Conservation (phyloP, 2,888 invertebrate species). For the Torymus aiolomorphi region DNA sequence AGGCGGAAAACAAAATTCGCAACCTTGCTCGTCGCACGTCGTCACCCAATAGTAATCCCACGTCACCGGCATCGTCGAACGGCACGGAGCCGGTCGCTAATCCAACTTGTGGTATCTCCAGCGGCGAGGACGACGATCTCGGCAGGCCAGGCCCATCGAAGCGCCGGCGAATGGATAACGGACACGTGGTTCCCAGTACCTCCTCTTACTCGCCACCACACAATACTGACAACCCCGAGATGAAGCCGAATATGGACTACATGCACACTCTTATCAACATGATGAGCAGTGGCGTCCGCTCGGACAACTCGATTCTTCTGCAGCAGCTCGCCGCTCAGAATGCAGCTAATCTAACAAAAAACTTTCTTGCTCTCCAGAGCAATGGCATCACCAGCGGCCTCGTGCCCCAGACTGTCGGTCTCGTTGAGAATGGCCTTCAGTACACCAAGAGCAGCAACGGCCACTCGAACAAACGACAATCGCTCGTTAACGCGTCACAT, state of each 20-base stretch:
- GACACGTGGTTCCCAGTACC: too few species aligned
- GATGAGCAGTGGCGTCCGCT: slow-evolving; percentile 64
- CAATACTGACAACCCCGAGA: slow-evolving; percentile 29
- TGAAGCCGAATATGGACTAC: slow-evolving; percentile 63
- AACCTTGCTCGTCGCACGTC: too few species aligned
- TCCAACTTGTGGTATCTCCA: too few species aligned
- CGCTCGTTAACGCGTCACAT: slow-evolving; percentile 56
- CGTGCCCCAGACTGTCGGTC: slow-evolving; percentile 63
- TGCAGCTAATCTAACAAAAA: slow-evolving; percentile 63
- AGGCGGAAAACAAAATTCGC: too few species aligned
- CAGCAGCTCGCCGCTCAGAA: slow-evolving; percentile 63
- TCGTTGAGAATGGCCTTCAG: slow-evolving; percentile 71
- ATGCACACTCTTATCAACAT: slow-evolving; percentile 64
- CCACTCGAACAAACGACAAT: slow-evolving; percentile 57
- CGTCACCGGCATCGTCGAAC: too few species aligned
- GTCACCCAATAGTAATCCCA: too few species aligned
- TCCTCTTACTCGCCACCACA: too few species aligned
- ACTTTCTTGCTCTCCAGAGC: slow-evolving; percentile 61
- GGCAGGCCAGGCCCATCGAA: too few species aligned
- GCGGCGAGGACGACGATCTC: too few species aligned
- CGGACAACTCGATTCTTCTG: slow-evolving; percentile 64
- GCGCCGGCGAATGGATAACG: slow-evolving; percentile 67
- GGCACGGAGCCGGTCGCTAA: too few species aligned
- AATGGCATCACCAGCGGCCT: slow-evolving; percentile 35
- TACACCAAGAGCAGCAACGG: slow-evolving; percentile 73